Evolutionary conservation across 1,140 invertebrate species (phyloP).

Genomic region (Drosophila repletoides): DNA sequence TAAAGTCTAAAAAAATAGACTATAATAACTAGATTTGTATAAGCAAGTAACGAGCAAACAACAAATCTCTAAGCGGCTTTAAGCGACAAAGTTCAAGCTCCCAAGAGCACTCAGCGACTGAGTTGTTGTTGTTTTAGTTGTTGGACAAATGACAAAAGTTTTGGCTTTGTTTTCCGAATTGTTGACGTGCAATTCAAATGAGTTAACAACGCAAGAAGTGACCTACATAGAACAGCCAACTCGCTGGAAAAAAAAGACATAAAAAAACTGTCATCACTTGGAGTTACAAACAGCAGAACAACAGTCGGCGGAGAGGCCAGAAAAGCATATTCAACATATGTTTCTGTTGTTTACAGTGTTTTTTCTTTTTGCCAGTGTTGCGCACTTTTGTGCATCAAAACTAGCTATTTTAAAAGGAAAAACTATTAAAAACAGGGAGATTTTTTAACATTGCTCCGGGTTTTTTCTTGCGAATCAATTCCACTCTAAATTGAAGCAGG

Average conservation of each 20-base stretch:
- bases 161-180: constrained; percentile 71
- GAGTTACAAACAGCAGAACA: constrained; percentile 3
- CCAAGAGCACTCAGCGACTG: constrained; percentile 2
- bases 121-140: constrained; percentile 39
- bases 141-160: constrained; percentile 73
- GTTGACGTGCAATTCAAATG: constrained; percentile 79
- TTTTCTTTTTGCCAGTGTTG: neutral
- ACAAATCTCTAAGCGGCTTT: constrained; percentile 33
- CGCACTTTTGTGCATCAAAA: too few relatives aligned
- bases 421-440: too few relatives aligned
- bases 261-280: constrained; percentile 22
- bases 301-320: constrained; percentile 1
- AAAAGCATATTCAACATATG: constrained; percentile 8
- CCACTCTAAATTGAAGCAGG: too few relatives aligned
- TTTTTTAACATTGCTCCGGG: too few relatives aligned
- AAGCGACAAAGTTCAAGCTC: constrained; percentile 26
- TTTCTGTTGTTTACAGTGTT: neutral
- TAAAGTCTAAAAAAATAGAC: too few relatives aligned
- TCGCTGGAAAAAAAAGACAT: constrained; percentile 33
- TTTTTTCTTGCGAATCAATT: too few relatives aligned
- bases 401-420: too few relatives aligned
- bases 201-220: constrained; percentile 73
- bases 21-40: too few relatives aligned
- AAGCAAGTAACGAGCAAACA: too few relatives aligned
- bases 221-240: constrained; percentile 51